Base-by-base conservation (phyloP, 2,797 vertebrate genomes). In the Sebastes diploproa region DNA sequence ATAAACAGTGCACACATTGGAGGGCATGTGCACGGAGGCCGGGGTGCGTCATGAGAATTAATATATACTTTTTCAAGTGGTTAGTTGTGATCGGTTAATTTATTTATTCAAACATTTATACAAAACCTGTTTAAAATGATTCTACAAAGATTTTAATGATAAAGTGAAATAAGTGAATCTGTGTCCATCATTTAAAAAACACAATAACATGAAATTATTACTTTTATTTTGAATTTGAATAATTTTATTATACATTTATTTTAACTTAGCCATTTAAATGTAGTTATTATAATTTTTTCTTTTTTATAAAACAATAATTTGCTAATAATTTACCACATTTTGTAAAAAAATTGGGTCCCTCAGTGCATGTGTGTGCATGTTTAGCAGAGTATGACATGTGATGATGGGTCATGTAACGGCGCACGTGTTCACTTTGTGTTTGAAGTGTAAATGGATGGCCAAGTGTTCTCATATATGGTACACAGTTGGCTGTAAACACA, bases 1-100 rank as follows among this genome's bases (percentile, higher is more conserved):
- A 54, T 62, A 78, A 74, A 59, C 67, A 59, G 50, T 4, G 36
- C 66, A 89, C 87, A 83, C 88, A 89, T 88, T 69, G 72, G 4
- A 38, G 14, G 11, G 61, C 90, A 90, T 84, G 87, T 88, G 87
- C 75, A 52, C 6, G 60, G 18, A 68, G 18, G n/a, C 71, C 34
- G 46, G 20, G 69, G 23, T 27, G 58, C 29, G 13, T 10, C 55
- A 61, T 20, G 22, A 23, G 13, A 27, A 22, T 65, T 34, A 66
- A 46, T 14, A 62, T 7, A 70, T 1, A 77, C 58, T 46, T 42
- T 71, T 58, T 38, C 18, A 18, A 65, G 46, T 25, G 4, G 13
- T 77, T 42, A 29, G 6, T 25, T 75, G 20, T 11, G 3, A 66
- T 25, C 1, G 11, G 8, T 34, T 64, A 1, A 74, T 36, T 34